Evolutionary conservation across 2,888 invertebrate genomes (phyloP).

Genomic region (Phyllotreta striolata): DNA sequence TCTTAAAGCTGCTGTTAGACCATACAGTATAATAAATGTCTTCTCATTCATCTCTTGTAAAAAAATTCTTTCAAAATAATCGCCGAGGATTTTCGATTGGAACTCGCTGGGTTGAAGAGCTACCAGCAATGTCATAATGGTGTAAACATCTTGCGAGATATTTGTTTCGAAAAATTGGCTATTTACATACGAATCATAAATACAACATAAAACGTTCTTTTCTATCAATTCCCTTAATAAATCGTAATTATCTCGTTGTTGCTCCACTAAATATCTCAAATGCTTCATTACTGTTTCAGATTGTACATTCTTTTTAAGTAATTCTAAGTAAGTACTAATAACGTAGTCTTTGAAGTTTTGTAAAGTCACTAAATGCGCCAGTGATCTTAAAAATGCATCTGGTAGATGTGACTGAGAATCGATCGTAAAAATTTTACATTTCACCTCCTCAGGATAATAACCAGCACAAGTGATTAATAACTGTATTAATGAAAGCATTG

Average conservation of each 20-base stretch:
- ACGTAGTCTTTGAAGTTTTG: conserved; percentile 19
- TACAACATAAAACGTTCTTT: conserved; percentile 21
- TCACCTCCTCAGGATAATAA: conserved; percentile 26
- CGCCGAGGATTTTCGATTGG: conserved; percentile 61
- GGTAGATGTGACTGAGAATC: neutral
- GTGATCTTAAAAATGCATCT: conserved; percentile 14
- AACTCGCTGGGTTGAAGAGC: conserved; percentile 59
- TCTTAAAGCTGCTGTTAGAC: conserved; percentile 64
- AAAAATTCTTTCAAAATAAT: conserved; percentile 55
- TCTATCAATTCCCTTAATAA: conserved; percentile 23
- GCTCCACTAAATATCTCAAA: conserved; percentile 19
- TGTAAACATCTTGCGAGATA: conserved; percentile 54
- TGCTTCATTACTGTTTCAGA: conserved; percentile 16
- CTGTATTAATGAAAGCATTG: conserved; percentile 7
- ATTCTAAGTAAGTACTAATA: conserved; percentile 13
- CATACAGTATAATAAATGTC: conserved; percentile 63
- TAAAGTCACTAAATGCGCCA: conserved; percentile 15
- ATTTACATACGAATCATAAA: conserved; percentile 23
- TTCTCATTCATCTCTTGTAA: conserved; percentile 37
- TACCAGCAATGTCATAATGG: conserved; percentile 61
- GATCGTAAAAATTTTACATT: conserved; percentile 17
- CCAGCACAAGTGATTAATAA: conserved; percentile 22
- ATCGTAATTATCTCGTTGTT: conserved; percentile 1
- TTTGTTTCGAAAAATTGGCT: neutral
- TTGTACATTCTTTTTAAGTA: conserved; percentile 11